Conservation (phyloP, 2,113 vertebrate genomes). For the Notiomystis cincta region DNA sequence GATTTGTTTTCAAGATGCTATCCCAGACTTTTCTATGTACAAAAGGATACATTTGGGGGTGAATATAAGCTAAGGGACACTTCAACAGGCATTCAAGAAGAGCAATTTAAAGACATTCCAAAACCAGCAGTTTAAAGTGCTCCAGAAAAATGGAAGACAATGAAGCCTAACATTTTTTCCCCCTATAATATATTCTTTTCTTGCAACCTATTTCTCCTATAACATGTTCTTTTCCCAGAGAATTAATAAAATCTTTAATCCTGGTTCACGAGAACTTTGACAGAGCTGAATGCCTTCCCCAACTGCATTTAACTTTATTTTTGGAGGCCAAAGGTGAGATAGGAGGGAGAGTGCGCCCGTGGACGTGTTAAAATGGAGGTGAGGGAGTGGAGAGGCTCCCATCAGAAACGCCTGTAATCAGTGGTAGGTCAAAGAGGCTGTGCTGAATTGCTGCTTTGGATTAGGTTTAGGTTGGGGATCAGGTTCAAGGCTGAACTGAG, state of each 20-base stretch:
- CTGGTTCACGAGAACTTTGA: background rate
- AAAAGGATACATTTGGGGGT: background rate
- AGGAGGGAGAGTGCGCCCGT: background rate
- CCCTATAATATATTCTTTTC: background rate
- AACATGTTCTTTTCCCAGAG: background rate
- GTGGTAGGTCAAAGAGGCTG: background rate
- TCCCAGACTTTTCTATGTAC: background rate
- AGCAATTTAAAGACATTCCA: background rate
- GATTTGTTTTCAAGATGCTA: background rate
- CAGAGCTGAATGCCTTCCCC: background rate
- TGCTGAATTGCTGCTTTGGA: background rate
- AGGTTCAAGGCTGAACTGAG: conserved; percentile 28
- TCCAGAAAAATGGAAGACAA: rapidly evolving
- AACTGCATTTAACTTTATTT: background rate
- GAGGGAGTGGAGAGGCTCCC: background rate
- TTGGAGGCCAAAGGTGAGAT: background rate
- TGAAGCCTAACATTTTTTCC: background rate
- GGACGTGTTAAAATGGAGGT: background rate
- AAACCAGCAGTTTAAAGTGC: background rate
- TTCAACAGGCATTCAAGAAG: background rate
- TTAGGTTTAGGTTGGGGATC: background rate
- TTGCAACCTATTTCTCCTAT: background rate
- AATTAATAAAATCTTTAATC: background rate
- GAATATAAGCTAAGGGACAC: background rate
- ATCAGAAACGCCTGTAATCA: background rate